Evolutionary conservation across 2,888 invertebrate genomes (phyloP), one percentile per base, ranked within the genome.

Genomic region (Deilephila porcellus): DNA sequence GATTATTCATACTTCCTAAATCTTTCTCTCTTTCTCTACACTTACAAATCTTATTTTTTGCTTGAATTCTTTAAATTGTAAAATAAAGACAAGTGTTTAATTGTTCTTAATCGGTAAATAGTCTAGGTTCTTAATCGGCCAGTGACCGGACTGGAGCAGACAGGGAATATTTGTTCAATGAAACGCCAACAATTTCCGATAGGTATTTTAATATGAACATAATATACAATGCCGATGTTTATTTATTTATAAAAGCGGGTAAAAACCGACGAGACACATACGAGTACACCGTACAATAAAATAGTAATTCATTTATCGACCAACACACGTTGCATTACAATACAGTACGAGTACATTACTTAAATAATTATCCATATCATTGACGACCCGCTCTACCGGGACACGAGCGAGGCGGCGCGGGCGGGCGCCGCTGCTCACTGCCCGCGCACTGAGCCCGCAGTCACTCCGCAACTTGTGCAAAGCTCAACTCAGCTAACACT

Each of bases 241-340:
- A 92, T 91, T 91, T 93, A 93, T 91, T 91, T 93, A 93, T 92
- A 94, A 94, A 94, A 94, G 94, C 93, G 87, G 87, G 90, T 93
- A 92, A 88, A 93, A 93, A 93, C 89, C 86, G 91, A 90, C 88
- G 87, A 89, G 85, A 93, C 90, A 89, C 89, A 89, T 89, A 90
- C 88, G 87, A 89, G 88, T 89, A 89, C 90, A 91, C 91, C 89
- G 83, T 88, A 89, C 88, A 82, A 85, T 90, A 89, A 89, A 88
- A 89, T 87, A 88, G 56, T 63, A 32, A 72, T 37, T 64, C 63
- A 72, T 72, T 53, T 32, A 62, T 25, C 72, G 56, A 64, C 63
- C 32, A 64, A 64, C 56, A 34, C 25, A 45, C 52, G 45, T 32
- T 63, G 37, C 79, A 82, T 84, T 81, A 83, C 80, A 82, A 83